Conservation (phyloP, 2,113 vertebrate species). For the Chunga burmeisteri region DNA sequence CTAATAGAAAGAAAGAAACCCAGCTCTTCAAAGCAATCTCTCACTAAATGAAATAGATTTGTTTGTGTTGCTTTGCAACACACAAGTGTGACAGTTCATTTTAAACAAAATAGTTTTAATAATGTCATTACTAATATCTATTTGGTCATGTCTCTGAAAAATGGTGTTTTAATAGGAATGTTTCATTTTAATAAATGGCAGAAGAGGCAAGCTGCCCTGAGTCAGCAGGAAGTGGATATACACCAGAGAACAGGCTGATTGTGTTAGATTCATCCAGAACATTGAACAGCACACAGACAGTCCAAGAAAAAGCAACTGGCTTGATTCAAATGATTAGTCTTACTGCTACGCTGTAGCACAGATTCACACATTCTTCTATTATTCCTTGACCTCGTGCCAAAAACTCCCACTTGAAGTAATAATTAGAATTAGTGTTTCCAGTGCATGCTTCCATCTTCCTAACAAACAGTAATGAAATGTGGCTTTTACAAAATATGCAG, state of each 20-base stretch:
- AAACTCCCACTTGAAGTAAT: constrained; percentile 84
- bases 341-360: constrained; percentile 73
- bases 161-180: constrained; percentile 73
- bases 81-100: constrained; percentile 65
- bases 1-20: constrained; percentile 43
- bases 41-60: constrained; percentile 68
- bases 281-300: constrained; percentile 74
- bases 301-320: constrained; percentile 73
- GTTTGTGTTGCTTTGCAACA: constrained; percentile 63
- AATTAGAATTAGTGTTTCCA: constrained; percentile 85
- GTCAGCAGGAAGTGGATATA: constrained; percentile 82
- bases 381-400: constrained; percentile 84
- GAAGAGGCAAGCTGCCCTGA: constrained; percentile 79
- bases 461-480: constrained; percentile 76
- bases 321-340: constrained; percentile 85
- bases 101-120: constrained; percentile 74
- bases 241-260: constrained; percentile 84
- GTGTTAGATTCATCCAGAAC: constrained; percentile 84
- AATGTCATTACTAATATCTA: constrained; percentile 73
- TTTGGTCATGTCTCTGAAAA: constrained; percentile 74
- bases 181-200: constrained; percentile 81
- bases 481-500: constrained; percentile 69
- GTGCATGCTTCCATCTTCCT: constrained; percentile 77
- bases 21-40: constrained; percentile 58
- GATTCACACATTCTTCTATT: constrained; percentile 84